phyloP scores from a whole-genome alignment of 2,888 invertebrate species.

The Sphaerophoria taeniata region DNA sequence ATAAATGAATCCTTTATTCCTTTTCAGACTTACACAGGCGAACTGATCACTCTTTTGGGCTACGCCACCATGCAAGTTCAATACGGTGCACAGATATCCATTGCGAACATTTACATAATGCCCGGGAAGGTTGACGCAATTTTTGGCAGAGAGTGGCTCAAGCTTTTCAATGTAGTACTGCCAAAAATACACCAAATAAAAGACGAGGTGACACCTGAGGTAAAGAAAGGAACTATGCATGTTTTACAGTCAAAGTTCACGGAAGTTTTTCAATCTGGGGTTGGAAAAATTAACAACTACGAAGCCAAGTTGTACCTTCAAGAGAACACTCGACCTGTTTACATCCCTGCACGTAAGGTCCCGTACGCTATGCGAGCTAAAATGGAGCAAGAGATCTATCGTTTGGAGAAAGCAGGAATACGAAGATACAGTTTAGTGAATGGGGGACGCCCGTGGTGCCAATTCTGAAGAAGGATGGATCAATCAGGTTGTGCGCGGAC shows the following conservation, averaged over 20 bases:
- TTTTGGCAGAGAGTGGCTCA: conserved; percentile 26
- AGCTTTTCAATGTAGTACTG: conserved; percentile 1
- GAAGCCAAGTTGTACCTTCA: conserved; percentile 29
- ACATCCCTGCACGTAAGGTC: conserved; percentile 25
- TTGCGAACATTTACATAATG: conserved; percentile 6
- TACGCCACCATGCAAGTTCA: conserved; percentile 8
- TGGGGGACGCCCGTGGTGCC: conserved; percentile 50
- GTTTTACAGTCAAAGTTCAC: conserved; percentile 22
- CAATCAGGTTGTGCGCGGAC: conserved; percentile 40
- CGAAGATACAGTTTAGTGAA: conserved; percentile 43
- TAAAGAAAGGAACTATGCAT: conserved; percentile 11
- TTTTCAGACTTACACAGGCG: conserved; percentile 36
- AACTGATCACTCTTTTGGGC: background rate
- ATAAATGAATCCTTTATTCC: conserved; percentile 3
- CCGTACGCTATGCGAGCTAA: conserved; percentile 23
- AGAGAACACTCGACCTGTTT: conserved; percentile 17
- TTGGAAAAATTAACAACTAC: conserved; percentile 37
- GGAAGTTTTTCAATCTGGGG: conserved; percentile 26
- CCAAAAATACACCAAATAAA: conserved; percentile 13
- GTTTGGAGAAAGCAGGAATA: conserved; percentile 35
- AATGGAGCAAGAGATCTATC: conserved; percentile 45
- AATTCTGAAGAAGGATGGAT: conserved; percentile 46
- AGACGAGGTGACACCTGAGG: background rate
- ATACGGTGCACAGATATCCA: background rate
- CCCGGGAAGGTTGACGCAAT: conserved; percentile 9